Evolutionary conservation across 2,888 invertebrate species (phyloP).

Genomic region (Exocentrus adspersus): DNA sequence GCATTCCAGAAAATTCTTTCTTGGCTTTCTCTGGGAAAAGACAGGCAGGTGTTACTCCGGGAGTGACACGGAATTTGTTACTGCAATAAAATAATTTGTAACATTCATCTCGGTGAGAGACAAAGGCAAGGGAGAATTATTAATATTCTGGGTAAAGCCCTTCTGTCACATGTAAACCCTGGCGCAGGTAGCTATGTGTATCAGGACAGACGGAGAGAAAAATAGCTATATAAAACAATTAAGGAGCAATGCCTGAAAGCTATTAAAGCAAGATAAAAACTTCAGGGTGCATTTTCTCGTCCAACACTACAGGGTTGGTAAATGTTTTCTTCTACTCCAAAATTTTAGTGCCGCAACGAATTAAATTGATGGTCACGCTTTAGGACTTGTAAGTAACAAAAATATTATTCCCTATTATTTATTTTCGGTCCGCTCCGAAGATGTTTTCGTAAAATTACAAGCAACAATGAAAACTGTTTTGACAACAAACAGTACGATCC

Average conservation of each 20-base stretch:
- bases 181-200: slow-evolving; percentile 18
- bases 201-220: slow-evolving; percentile 17
- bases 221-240: slow-evolving; percentile 31
- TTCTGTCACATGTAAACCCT: slow-evolving; percentile 28
- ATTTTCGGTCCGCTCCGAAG: no score
- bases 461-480: background rate
- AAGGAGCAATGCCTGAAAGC: slow-evolving; percentile 28
- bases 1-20: no score
- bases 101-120: slow-evolving; percentile 14
- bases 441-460: background rate
- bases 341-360: no score
- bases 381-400: no score
- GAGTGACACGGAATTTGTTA: slow-evolving; percentile 18
- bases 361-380: no score
- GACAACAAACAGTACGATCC: background rate
- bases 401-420: no score
- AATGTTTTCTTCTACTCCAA: no score
- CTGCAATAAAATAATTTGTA: slow-evolving; percentile 29
- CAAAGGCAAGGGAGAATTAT: slow-evolving; percentile 27
- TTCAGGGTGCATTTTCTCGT: background rate
- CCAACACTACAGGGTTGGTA: background rate
- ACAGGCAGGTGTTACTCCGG: background rate
- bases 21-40: no score
- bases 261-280: slow-evolving; percentile 31
- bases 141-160: slow-evolving; percentile 30